phyloP scores from a whole-genome alignment of 2,113 vertebrate species.

The Tragelaphus buxtoni region DNA sequence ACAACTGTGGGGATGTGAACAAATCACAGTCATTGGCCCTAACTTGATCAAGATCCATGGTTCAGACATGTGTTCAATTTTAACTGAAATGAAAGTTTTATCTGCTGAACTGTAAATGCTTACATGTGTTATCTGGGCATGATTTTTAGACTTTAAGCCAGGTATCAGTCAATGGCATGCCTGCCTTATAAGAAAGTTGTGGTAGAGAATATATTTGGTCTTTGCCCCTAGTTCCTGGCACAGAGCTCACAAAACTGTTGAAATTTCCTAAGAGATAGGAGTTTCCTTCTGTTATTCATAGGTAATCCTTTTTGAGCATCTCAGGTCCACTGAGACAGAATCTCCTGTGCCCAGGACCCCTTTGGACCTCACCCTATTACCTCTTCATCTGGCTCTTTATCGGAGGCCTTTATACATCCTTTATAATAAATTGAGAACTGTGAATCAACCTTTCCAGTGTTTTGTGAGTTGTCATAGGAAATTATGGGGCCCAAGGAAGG shows the following conservation, averaged over 20 bases:
- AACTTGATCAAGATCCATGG: background rate
- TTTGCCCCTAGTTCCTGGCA: background rate
- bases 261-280: background rate
- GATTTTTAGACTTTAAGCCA: background rate
- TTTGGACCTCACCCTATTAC: background rate
- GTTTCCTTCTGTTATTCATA: background rate
- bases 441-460: background rate
- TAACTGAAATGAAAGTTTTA: background rate
- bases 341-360: background rate
- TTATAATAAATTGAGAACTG: background rate
- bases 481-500: background rate
- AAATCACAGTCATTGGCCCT: background rate
- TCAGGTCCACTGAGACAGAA: background rate
- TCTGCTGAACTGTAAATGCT: background rate
- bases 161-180: background rate
- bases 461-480: background rate
- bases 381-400: background rate
- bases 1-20: background rate
- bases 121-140: background rate
- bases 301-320: background rate
- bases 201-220: background rate
- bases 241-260: background rate
- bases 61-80: background rate
- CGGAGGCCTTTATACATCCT: background rate
- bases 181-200: background rate